A percentile compares a stretch with the other conserved stretches of the same genome.
Evolutionary conservation across 2,797 vertebrate species (phyloP).

Genomic region (Pangasius krempfi): DNA sequence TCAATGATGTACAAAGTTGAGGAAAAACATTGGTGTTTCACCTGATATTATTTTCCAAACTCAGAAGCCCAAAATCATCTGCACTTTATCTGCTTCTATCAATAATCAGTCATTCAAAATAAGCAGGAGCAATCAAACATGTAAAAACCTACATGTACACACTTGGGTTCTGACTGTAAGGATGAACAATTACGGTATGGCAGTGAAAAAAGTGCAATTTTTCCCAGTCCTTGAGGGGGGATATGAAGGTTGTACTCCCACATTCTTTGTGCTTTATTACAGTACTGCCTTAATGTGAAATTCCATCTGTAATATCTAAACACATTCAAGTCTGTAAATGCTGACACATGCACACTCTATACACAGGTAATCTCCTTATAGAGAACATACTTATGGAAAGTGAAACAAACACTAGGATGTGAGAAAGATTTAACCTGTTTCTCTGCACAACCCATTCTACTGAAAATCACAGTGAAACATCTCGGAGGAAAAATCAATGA

Average conservation of each 20-base stretch:
- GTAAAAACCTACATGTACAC: conserved; percentile 14
- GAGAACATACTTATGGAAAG: conserved; percentile 7
- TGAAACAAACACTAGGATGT: conserved; percentile 22
- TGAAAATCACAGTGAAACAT: conserved; percentile 28
- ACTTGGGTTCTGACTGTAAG: conserved; percentile 34
- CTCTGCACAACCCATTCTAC: conserved; percentile 17
- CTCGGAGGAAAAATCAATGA: conserved; percentile 6
- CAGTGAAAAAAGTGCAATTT: conserved; percentile 69
- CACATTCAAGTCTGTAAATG: conserved; percentile 39
- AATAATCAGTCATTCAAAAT: conserved; percentile 18
- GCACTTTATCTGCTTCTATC: conserved; percentile 29
- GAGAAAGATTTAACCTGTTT: conserved; percentile 43
- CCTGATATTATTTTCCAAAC: conserved; percentile 44
- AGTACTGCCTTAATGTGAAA: conserved; percentile 58
- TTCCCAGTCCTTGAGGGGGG: conserved; percentile 28
- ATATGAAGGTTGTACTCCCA: conserved; percentile 52
- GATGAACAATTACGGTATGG: conserved; percentile 61
- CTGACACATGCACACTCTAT: conserved; percentile 18
- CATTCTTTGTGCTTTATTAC: conserved; percentile 61
- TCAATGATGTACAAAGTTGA: conserved; percentile 50
- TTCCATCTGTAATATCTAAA: conserved; percentile 40
- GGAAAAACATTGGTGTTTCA: conserved; percentile 43
- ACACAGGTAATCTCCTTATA: conserved; percentile 32
- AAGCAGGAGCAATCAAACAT: conserved; percentile 4
- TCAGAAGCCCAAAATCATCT: conserved; percentile 17